Percentiles rank a stretch among this genome's conserved stretches.
These are phyloP conservation scores for Danio albolineatus DNA, from an alignment of 2,797 vertebrate species.

Conservation along the genomic window DNA sequence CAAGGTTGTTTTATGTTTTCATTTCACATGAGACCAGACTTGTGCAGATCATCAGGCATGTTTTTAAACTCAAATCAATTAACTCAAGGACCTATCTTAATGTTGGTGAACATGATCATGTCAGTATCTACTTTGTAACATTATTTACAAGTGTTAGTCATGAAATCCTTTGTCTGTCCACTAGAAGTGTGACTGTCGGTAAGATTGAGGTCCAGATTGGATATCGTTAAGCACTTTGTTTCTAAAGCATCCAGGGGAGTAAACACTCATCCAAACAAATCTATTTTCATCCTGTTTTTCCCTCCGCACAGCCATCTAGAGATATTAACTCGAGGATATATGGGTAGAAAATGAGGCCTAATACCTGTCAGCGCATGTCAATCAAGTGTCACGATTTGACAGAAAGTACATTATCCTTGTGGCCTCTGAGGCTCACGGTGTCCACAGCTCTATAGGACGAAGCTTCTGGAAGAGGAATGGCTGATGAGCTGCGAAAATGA, in stretches of 20 bases:
- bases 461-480: constrained; percentile 58
- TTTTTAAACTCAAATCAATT: constrained; percentile 23
- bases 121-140: background rate
- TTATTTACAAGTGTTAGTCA: background rate
- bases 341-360: constrained; percentile 62
- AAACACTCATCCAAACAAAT: constrained; percentile 59
- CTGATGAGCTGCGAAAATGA: constrained; percentile 76
- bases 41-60: background rate
- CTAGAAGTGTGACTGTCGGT: background rate
- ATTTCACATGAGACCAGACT: background rate
- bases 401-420: constrained; percentile 63
- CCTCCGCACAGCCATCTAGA: constrained; percentile 62
- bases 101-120: background rate
- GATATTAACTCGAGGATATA: constrained; percentile 62
- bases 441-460: constrained; percentile 46
- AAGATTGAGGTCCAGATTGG: constrained; percentile 41
- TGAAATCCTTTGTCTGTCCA: background rate
- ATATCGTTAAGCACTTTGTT: constrained; percentile 49
- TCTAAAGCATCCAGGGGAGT: constrained; percentile 49
- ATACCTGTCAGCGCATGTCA: constrained; percentile 69
- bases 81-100: constrained; percentile 8
- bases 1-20: constrained; percentile 40
- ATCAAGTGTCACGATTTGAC: constrained; percentile 69
- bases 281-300: constrained; percentile 50
- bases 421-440: constrained; percentile 56